A percentile compares a stretch with the other conserved stretches of the same genome.
Evolutionary conservation across 2,797 vertebrate species (phyloP).

Genomic region (Amniataba percoides): DNA sequence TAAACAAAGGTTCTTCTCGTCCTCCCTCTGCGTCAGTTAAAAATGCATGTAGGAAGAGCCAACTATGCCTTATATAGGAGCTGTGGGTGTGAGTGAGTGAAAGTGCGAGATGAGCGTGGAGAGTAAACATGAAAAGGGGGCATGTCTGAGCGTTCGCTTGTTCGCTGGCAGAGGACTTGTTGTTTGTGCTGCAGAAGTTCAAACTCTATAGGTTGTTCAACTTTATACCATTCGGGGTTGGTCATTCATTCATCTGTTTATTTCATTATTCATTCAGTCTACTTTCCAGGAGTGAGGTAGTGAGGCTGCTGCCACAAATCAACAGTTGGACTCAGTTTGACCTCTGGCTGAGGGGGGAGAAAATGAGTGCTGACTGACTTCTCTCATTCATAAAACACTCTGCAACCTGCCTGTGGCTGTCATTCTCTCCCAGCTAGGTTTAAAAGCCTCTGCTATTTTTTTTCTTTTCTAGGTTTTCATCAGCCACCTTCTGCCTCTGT

Average conservation of each 20-base stretch:
- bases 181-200: slow-evolving; percentile 44
- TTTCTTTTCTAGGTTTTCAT: background rate
- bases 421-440: slow-evolving; percentile 22
- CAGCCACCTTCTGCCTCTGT: slow-evolving; percentile 1
- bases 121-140: slow-evolving; percentile 30
- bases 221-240: slow-evolving; percentile 16
- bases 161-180: slow-evolving; percentile 44
- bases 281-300: slow-evolving; percentile 20
- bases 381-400: slow-evolving; percentile 70
- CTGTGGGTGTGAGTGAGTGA: slow-evolving; percentile 27
- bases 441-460: slow-evolving; percentile 1
- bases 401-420: slow-evolving; percentile 45
- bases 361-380: slow-evolving; percentile 36
- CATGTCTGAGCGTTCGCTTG: slow-evolving; percentile 35
- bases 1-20: slow-evolving; percentile 24
- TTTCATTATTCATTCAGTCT: slow-evolving; percentile 24
- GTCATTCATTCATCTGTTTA: slow-evolving; percentile 26
- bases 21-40: slow-evolving; percentile 1
- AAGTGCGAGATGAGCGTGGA: slow-evolving; percentile 32
- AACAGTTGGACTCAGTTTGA: slow-evolving; percentile 70
- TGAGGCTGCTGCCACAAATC: slow-evolving; percentile 62
- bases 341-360: slow-evolving; percentile 46
- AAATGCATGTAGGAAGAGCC: slow-evolving; percentile 4
- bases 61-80: background rate
- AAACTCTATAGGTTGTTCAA: slow-evolving; percentile 34